These are phyloP conservation scores for Bombus vancouverensis DNA, from an alignment of 1,140 invertebrate species.

Conservation along the genomic window DNA sequence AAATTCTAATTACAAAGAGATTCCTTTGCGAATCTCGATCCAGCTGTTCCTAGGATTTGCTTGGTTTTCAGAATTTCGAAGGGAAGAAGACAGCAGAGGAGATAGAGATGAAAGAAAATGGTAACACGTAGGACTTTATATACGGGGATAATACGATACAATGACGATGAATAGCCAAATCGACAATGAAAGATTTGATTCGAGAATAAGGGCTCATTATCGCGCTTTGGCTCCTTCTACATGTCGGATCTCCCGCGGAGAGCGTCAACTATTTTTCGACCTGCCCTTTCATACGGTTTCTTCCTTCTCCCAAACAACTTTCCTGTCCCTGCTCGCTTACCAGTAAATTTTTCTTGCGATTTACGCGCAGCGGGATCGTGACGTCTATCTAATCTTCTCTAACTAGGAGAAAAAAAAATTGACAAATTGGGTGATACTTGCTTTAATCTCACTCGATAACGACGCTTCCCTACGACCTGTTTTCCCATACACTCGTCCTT, in stretches of 20 bases:
- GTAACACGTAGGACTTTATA: constrained; percentile 40
- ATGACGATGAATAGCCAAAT: constrained; percentile 69
- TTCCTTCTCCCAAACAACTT: constrained; percentile 31
- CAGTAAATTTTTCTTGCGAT: background rate
- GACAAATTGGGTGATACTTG: background rate
- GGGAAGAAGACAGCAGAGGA: constrained; percentile 4
- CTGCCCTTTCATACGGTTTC: constrained; percentile 59
- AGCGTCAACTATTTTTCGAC: constrained; percentile 61
- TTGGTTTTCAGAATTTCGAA: background rate
- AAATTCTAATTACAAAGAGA: constrained; percentile 7
- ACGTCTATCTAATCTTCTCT: background rate
- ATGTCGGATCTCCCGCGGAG: constrained; percentile 63
- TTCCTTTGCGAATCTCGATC: background rate
- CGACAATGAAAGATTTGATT: constrained; percentile 78
- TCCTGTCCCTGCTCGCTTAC: background rate
- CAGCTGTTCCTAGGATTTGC: constrained; percentile 38
- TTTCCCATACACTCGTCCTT: constrained; percentile 4
- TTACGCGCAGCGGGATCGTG: background rate
- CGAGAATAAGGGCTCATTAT: constrained; percentile 77
- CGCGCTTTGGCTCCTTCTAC: constrained; percentile 53
- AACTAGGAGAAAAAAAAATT: background rate
- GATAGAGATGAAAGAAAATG: constrained; percentile 17
- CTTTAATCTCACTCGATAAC: constrained; percentile 1
- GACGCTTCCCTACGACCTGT: constrained; percentile 10
- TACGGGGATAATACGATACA: constrained; percentile 60